Conservation (phyloP, 2,113 vertebrate species). For the Heterocephalus glaber region DNA sequence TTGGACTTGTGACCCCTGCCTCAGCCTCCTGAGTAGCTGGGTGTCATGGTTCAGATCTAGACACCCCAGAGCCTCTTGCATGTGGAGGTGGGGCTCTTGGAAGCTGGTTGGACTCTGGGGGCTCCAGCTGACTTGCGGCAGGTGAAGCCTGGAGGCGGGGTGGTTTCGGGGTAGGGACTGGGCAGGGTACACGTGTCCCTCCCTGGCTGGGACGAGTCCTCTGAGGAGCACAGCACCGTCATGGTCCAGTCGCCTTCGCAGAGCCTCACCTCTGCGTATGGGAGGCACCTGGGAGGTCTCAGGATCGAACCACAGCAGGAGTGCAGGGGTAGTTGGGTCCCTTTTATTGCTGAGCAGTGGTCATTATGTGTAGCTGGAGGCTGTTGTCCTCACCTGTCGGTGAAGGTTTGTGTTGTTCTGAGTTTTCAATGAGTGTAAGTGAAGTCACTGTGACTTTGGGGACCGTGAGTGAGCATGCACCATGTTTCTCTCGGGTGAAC, state of each 20-base stretch:
- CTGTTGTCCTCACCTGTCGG: neutral
- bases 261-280: neutral
- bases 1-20: neutral
- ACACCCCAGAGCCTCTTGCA: neutral
- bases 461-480: neutral
- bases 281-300: neutral
- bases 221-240: neutral
- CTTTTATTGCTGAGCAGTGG: neutral
- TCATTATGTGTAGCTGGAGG: neutral
- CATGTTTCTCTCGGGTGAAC: neutral
- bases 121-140: neutral
- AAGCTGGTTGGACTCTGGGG: neutral
- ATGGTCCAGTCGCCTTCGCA: neutral
- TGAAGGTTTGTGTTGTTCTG: neutral
- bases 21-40: neutral
- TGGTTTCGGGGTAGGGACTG: neutral
- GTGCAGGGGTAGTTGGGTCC: neutral
- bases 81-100: neutral
- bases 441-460: neutral
- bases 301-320: neutral
- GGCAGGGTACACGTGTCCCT: neutral
- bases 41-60: neutral
- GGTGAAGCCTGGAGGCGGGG: neutral
- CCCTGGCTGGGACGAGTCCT: neutral
- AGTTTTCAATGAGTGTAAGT: neutral